These are phyloP conservation scores for Scarus forsteni DNA, from an alignment of 2,797 vertebrate genomes.

Conservation along the genomic window DNA sequence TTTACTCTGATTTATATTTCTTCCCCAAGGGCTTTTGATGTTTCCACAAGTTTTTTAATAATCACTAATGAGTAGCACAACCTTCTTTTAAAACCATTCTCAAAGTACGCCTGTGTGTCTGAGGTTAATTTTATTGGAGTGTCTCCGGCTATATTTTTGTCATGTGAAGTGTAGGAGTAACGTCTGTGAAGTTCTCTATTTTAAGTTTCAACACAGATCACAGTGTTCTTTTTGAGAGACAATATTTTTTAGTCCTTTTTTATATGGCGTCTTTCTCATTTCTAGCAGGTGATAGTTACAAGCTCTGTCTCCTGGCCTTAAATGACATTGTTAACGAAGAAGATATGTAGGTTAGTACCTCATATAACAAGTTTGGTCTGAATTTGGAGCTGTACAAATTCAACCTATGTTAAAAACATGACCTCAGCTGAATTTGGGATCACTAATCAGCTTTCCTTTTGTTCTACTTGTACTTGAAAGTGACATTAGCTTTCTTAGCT, in stretches of 20 bases:
- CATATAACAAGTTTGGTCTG: not conserved
- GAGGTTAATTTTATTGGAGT: constrained; percentile 49
- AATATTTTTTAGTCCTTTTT: constrained; percentile 5
- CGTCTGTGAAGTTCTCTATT: constrained; percentile 25
- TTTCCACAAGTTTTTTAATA: constrained; percentile 23
- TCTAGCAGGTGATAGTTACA: not conserved
- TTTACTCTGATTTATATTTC: constrained; percentile 23
- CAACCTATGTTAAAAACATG: constrained; percentile 7
- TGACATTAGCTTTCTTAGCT: constrained; percentile 10
- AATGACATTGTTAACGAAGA: not conserved
- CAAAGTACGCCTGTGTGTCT: constrained; percentile 25
- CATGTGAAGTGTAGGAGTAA: constrained; percentile 26
- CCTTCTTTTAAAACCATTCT: constrained; percentile 30
- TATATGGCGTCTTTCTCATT: not conserved
- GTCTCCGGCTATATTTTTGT: constrained; percentile 22
- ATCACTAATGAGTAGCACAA: constrained; percentile 45
- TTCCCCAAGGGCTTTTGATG: constrained; percentile 25
- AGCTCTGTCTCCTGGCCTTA: not conserved
- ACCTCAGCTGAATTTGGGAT: not conserved
- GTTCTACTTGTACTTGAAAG: constrained; percentile 24
- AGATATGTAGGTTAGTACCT: too few relatives aligned
- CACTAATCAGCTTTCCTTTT: constrained; percentile 11
- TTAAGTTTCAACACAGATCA: constrained; percentile 22
- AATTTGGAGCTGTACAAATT: not conserved
- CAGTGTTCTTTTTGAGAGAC: constrained; percentile 7